Base-by-base conservation (phyloP, 2,888 invertebrate genomes). In the Apamea crenata region DNA sequence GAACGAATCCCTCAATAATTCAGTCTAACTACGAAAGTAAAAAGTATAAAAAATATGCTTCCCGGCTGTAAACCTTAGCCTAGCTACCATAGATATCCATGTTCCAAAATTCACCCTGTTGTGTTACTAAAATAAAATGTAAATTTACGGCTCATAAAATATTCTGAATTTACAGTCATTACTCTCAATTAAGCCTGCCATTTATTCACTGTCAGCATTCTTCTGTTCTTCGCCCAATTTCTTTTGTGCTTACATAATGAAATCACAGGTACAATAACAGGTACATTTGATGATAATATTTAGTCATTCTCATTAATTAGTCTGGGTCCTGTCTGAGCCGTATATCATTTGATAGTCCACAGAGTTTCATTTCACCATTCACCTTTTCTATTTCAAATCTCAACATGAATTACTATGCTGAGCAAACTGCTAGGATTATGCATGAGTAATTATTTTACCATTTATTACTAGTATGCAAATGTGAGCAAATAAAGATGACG, bases 291-390 rank as follows among this genome's bases (percentile, higher is more conserved):
- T 50, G 18, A 65, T 66, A 59, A 66, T 73, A 67, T 66, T 72
- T 44, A 40, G 50, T 75, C 10, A 74, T 74, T 65, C 72, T 63
- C 36, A 80, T 70, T 56, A 25, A 83, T 80, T 44, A 59, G 72
- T 78, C 81, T 84, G 68, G 44, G 29, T 16, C 32, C 61, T 44
- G 40, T 73, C 78, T 72, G 71, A 66, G 75, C 65, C 65, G 18
- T 73, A 65, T 61, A 73, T 61, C 14, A 67, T 75, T 66, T 44
- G 36, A 18, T 10, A 69, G 59, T 16, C 59, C 44, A 77, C 12
- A 10, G 36, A 67, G n/a, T 16, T 76, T 72, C 2, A 32, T 29
- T 76, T 72, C 2, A 32, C 25, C 36, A 47, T n/a, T n/a, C n/a
- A 82, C 25, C 50, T 75, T 67, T 61, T 81, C 18, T 61, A 29